Percentiles rank a stretch among this genome's conserved stretches.
Evolutionary conservation across 2,113 vertebrate genomes (phyloP).

Genomic region (Capricornis sumatraensis): DNA sequence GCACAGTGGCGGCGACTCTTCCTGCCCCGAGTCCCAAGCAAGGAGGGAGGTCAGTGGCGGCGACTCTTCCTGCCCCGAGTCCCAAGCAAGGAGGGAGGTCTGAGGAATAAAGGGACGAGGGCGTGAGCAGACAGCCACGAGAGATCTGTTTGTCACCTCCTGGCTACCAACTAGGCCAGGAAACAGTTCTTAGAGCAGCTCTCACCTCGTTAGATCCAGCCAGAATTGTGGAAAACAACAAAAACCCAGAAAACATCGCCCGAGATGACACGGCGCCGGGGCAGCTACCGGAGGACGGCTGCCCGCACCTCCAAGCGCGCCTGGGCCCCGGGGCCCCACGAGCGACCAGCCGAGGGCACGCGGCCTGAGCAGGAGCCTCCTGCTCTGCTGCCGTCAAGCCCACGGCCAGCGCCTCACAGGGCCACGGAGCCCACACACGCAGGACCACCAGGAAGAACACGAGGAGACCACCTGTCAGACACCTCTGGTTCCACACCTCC

Average conservation of each 20-base stretch:
- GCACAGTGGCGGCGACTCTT: not conserved
- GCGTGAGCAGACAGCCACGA: not conserved
- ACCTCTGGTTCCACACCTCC: not conserved
- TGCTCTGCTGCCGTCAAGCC: not conserved
- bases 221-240: not conserved
- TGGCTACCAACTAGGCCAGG: not conserved
- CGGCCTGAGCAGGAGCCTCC: not conserved
- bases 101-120: not conserved
- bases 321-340: not conserved
- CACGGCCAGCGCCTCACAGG: fast-evolving
- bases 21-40: not conserved
- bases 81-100: not conserved
- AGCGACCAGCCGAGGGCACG: not conserved
- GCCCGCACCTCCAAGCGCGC: not conserved
- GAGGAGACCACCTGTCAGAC: not conserved
- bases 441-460: fast-evolving
- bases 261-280: not conserved
- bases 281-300: fast-evolving
- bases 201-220: not conserved
- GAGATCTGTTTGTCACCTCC: not conserved
- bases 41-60: not conserved
- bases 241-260: not conserved
- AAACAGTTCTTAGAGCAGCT: not conserved
- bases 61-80: not conserved
- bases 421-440: fast-evolving